These are phyloP conservation scores for Toxostoma redivivum DNA, from an alignment of 2,113 vertebrate genomes.

Conservation along the genomic window DNA sequence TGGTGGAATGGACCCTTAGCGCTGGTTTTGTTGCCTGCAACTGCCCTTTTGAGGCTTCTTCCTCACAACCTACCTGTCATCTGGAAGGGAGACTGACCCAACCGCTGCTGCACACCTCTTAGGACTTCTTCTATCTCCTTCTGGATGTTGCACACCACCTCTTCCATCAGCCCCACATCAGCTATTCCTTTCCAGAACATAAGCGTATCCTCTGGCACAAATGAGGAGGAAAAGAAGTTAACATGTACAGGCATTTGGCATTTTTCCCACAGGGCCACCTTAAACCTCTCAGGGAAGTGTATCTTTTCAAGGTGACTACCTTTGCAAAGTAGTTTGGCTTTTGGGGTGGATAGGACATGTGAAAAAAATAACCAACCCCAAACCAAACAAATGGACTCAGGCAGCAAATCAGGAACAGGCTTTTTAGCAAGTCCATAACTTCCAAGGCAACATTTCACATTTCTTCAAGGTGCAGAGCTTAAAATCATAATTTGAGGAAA, in stretches of 20 bases:
- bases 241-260: background rate
- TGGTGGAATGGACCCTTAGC: background rate
- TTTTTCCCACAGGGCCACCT: background rate
- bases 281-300: background rate
- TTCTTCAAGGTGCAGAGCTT: background rate
- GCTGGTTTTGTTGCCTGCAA: background rate
- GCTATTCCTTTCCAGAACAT: constrained; percentile 91
- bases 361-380: background rate
- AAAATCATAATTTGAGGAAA: background rate
- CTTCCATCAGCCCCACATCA: constrained; percentile 89
- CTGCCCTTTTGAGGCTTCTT: background rate
- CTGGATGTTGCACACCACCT: constrained; percentile 90
- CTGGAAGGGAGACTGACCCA: constrained; percentile 81
- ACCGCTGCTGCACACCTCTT: constrained; percentile 81
- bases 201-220: constrained; percentile 80
- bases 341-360: background rate
- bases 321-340: background rate
- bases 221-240: background rate
- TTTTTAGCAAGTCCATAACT: background rate
- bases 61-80: constrained; percentile 78
- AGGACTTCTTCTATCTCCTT: constrained; percentile 86
- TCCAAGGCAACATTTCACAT: background rate
- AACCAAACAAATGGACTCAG: background rate
- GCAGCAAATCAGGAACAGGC: background rate
- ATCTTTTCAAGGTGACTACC: background rate